Base-by-base conservation (phyloP, 2,888 invertebrate species). In the Rotaria socialis region DNA sequence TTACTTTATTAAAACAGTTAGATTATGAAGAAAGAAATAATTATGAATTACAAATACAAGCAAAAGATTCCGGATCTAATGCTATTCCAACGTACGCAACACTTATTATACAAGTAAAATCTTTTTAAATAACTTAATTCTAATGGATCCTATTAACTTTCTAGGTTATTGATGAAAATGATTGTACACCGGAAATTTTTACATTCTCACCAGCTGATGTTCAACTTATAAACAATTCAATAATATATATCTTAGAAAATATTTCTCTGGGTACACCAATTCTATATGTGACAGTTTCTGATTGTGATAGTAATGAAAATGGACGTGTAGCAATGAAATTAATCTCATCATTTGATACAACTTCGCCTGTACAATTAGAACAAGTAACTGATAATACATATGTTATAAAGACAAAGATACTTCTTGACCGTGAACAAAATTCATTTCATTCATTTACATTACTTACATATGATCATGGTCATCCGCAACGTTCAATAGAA, bases 1-100 rank as follows among this genome's bases (percentile, higher is more conserved):
- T 85, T 22, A 85, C 11, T 35, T 27, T 74, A 27, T 10, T 85
- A 27, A n/a, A 55, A 35, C n/a, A 47, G 27, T 35, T 85, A 50
- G 85, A 85, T 50, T 67, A 74, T 47, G 85, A 85, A 74, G 56
- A 85, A 55, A 55, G 85, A 58, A 67, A 47, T 47, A 85, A 27
- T 19, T 85, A 85, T 74, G 74, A 74, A 60, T 41, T 85, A 80
- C 80, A 80, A 47, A 80, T 80, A 24, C 80, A 80, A 80, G 80
- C 80, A 7, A 80, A 80, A 47, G 80, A 80, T 80, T 80, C 22
- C 11, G 80, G 80, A 80, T 10, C 24, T 47, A 80, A 80, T 80
- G 8, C 80, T 7, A 47, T 80, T 47, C 80, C 80, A 47, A 47
- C 47, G 6, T 80, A 80, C n/a, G 47, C 47, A 14, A 47, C 43